A percentile compares a stretch with the other conserved stretches of the same genome.
Conservation (phyloP, 2,797 vertebrate genomes). For the Poeciliopsis turneri region DNA sequence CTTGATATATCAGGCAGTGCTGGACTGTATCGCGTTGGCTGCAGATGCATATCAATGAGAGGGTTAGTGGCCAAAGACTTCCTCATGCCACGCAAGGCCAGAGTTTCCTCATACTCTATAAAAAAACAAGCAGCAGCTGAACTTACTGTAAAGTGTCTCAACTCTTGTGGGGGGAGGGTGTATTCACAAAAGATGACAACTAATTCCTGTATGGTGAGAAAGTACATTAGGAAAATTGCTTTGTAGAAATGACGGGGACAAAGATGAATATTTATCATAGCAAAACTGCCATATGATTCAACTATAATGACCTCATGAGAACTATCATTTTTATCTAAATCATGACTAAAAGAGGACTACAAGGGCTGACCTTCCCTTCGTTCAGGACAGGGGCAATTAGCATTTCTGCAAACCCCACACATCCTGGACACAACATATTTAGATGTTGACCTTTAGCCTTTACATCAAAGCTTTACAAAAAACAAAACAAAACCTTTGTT, state of each 20-base stretch:
- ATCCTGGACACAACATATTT: not conserved
- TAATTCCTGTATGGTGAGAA: not conserved
- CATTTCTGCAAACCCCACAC: not conserved
- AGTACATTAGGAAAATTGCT: not conserved
- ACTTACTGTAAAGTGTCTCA: slow-evolving; percentile 39
- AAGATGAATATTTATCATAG: not conserved
- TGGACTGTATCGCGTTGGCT: slow-evolving; percentile 43
- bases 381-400: not conserved
- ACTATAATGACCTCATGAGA: not conserved
- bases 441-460: not conserved
- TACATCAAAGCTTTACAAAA: not conserved
- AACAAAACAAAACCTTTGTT: not conserved
- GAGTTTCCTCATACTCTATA: slow-evolving; percentile 57
- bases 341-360: not conserved
- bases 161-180: not conserved
- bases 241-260: not conserved
- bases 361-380: not conserved
- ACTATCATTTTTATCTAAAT: not conserved
- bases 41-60: slow-evolving; percentile 70
- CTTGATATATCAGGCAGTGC: slow-evolving; percentile 38
- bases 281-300: not conserved
- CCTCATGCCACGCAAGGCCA: slow-evolving; percentile 59
- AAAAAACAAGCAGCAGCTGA: slow-evolving; percentile 30
- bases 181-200: not conserved
- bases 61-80: slow-evolving; percentile 63